Evolutionary conservation across 2,113 vertebrate species (phyloP).

Genomic region (Oreochromis niloticus): DNA sequence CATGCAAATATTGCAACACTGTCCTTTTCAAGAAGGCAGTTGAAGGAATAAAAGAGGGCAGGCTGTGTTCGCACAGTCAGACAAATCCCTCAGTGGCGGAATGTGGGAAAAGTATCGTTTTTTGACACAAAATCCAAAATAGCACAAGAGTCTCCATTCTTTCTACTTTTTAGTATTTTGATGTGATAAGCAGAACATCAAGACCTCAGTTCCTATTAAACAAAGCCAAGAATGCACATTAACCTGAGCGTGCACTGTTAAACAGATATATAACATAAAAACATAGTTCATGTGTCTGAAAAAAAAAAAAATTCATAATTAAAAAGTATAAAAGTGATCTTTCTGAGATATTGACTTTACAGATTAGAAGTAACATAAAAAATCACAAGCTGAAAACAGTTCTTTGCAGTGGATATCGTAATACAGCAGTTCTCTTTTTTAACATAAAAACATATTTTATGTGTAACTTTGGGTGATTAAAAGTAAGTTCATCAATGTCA

Average conservation of each 20-base stretch:
- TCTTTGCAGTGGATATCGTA: background rate
- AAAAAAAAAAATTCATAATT: too few species aligned
- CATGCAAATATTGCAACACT: background rate
- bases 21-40: background rate
- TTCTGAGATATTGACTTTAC: too few species aligned
- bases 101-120: background rate
- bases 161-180: background rate
- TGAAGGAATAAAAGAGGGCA: background rate
- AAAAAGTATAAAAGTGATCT: too few species aligned
- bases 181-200: background rate
- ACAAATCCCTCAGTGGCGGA: background rate
- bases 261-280: too few species aligned
- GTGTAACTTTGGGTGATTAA: slow-evolving; percentile 69
- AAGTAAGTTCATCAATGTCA: slow-evolving; percentile 67
- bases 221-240: background rate
- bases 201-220: background rate
- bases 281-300: too few species aligned
- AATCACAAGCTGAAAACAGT: too few species aligned
- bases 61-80: background rate
- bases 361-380: too few species aligned
- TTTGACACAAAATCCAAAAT: background rate
- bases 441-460: slow-evolving; percentile 55
- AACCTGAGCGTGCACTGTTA: background rate
- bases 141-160: background rate
- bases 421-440: slow-evolving; percentile 3